Base-by-base conservation (phyloP, 1,140 invertebrate species). In the Sitodiplosis mosellana region DNA sequence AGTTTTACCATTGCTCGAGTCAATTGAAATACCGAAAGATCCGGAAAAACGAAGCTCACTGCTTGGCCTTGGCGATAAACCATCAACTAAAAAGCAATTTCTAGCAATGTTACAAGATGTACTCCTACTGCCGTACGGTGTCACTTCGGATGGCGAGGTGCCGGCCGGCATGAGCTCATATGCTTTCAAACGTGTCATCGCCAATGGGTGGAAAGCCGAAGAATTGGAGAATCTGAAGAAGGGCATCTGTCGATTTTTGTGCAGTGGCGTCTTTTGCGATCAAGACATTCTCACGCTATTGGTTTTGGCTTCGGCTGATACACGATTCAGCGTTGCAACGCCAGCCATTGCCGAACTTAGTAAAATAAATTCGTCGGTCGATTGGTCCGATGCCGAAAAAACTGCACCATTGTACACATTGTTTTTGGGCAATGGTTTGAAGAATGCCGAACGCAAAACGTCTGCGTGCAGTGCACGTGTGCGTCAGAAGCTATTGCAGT, bases 291-390 rank as follows among this genome's bases (percentile, higher is more conserved):
- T 89, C 17, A 67, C 81, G 48, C 80, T 86, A 51, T 69, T 90
- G 46, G 78, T 92, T 14, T 75, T 93, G 11, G 87, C 83, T 12
- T 80, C 85, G 8, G 78, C 88, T 1, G 90, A 94, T 61, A 88
- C 87, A 1, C 71, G 88, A n/a, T 64, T 64, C 15, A 62, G 61
- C 33, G 61, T 64, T 2, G 61, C 61, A 10, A 64, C 61, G 1
- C 61, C 61, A 1, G 61, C 61, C 7, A 59, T 64, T 19, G 60
- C 61, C 1, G 61, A 64, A 52, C 27, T 59, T 2, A 56, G 55
- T 48, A 65, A 63, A 49, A 48, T 63, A 2, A 58, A 49, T 55
- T 86, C 81, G 53, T 71, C 72, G 49, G 67, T 89, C 42, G 83
- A 91, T 57, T 89, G 85, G 78, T 77, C 76, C 38, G 76, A 72